phyloP scores from a whole-genome alignment of 1,140 invertebrate species.

The Chrysomallon squamiferum region DNA sequence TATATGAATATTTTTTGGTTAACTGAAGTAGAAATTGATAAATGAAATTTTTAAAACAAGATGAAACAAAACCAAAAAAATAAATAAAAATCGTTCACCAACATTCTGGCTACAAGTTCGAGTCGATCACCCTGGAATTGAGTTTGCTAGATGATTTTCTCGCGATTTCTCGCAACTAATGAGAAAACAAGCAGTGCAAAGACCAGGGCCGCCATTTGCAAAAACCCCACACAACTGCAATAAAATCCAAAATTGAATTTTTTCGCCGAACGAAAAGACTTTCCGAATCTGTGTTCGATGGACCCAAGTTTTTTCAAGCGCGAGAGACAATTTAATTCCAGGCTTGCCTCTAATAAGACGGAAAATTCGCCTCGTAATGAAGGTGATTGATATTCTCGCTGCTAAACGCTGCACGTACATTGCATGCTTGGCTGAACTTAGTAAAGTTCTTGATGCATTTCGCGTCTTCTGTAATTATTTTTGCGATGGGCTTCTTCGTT shows the following conservation, averaged over 20 bases:
- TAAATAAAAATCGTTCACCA: too few species aligned
- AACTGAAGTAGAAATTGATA: too few species aligned
- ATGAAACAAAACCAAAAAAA: too few species aligned
- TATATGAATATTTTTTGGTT: too few species aligned
- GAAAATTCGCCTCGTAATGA: conserved; percentile 26
- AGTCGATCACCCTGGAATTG: neutral
- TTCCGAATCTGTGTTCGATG: neutral
- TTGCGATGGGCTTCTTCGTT: neutral
- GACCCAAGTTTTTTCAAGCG: conserved; percentile 21
- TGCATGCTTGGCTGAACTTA: conserved; percentile 16
- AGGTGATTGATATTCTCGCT: conserved; percentile 23
- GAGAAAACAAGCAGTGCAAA: too few species aligned
- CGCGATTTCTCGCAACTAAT: conserved; percentile 7
- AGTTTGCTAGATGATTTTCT: conserved; percentile 12
- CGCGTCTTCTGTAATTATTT: conserved; percentile 5
- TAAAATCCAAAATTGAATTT: conserved; percentile 23
- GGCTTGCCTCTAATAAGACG: conserved; percentile 20
- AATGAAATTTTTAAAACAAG: too few species aligned
- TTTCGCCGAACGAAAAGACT: neutral
- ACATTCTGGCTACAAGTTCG: neutral
- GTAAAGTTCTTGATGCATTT: conserved; percentile 1
- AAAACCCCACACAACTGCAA: neutral
- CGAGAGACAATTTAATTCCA: conserved; percentile 24
- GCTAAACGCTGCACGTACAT: conserved; percentile 15
- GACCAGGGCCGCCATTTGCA: too few species aligned